Conservation (phyloP, 1,140 invertebrate genomes). For the Andricus grossulariae region DNA sequence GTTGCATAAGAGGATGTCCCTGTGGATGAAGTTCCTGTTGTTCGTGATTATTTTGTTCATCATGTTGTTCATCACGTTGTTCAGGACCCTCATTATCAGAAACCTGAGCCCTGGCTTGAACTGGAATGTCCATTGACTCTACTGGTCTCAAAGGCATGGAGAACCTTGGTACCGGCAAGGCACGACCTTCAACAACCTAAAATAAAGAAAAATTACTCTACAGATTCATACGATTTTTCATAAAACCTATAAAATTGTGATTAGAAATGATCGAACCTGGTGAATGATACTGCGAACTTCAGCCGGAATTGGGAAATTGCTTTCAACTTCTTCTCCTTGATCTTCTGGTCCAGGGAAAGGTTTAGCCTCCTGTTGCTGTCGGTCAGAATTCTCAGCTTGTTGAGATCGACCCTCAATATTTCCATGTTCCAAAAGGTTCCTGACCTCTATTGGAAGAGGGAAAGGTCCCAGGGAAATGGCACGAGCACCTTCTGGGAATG, state of each 20-base stretch:
- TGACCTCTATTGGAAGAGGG: slow-evolving; percentile 68
- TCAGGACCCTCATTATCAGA: slow-evolving; percentile 55
- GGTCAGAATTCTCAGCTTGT: slow-evolving; percentile 56
- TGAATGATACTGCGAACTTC: slow-evolving; percentile 69
- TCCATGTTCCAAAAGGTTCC: slow-evolving; percentile 68
- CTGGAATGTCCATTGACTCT: slow-evolving; percentile 67
- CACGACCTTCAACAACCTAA: slow-evolving; percentile 67
- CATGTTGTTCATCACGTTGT: slow-evolving; percentile 71
- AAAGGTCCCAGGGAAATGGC: slow-evolving; percentile 65
- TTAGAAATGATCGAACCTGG: slow-evolving; percentile 53
- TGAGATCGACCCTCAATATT: slow-evolving; percentile 66
- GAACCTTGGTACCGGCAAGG: slow-evolving; percentile 64
- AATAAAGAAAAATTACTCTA: not conserved
- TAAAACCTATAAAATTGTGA: slow-evolving; percentile 11
- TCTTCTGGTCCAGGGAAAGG: slow-evolving; percentile 63
- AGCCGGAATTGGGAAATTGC: slow-evolving; percentile 65
- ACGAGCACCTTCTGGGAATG: slow-evolving; percentile 64
- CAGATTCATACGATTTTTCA: not conserved
- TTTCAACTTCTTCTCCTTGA: slow-evolving; percentile 64
- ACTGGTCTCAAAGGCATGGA: slow-evolving; percentile 60
- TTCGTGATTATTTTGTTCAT: slow-evolving; percentile 59
- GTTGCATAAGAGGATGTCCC: slow-evolving; percentile 59
- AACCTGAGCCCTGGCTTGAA: slow-evolving; percentile 65
- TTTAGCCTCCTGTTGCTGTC: slow-evolving; percentile 65
- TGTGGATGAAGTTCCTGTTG: slow-evolving; percentile 55